A percentile compares a stretch with the other conserved stretches of the same genome.
Evolutionary conservation across 2,797 vertebrate species (phyloP).

Genomic region (Borostomias antarcticus): DNA sequence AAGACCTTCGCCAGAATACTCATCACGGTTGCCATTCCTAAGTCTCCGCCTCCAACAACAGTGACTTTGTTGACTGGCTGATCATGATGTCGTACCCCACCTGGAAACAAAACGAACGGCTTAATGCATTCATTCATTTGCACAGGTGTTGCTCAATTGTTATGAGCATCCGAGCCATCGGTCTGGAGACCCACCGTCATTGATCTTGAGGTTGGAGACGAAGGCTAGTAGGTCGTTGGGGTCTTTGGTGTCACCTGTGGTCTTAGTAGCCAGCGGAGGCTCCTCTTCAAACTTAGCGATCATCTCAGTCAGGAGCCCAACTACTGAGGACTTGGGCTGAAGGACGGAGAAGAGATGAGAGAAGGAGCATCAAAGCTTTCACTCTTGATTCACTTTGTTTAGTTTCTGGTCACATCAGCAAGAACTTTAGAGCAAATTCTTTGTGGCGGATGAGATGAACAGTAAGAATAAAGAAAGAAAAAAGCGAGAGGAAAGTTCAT

Average conservation of each 20-base stretch:
- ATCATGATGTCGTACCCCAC: constrained; percentile 55
- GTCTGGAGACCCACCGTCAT: constrained; percentile 74
- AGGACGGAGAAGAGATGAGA: not conserved
- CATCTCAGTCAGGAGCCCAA: constrained; percentile 89
- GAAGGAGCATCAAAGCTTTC: not conserved
- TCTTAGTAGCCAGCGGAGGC: constrained; percentile 84
- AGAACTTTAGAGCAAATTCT: too few relatives aligned
- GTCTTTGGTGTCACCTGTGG: constrained; percentile 70
- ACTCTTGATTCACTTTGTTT: too few relatives aligned
- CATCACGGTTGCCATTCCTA: constrained; percentile 89
- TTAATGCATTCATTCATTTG: too few relatives aligned
- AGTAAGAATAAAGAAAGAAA: too few relatives aligned
- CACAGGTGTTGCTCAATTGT: too few relatives aligned
- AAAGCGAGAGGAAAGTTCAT: not conserved
- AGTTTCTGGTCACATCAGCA: too few relatives aligned
- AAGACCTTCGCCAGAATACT: constrained; percentile 90
- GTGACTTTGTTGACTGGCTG: constrained; percentile 82
- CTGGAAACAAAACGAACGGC: constrained; percentile 46
- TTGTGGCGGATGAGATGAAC: too few relatives aligned
- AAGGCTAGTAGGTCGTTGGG: constrained; percentile 85
- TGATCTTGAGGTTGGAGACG: constrained; percentile 82
- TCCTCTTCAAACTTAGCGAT: constrained; percentile 90
- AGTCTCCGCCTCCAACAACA: constrained; percentile 90
- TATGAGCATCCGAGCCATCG: too few relatives aligned
- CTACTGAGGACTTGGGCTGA: constrained; percentile 89